These are phyloP conservation scores for Catostylus mosaicus DNA, from an alignment of 30 jellyfish, hydroid and myxozoan species.

Conservation along the genomic window DNA sequence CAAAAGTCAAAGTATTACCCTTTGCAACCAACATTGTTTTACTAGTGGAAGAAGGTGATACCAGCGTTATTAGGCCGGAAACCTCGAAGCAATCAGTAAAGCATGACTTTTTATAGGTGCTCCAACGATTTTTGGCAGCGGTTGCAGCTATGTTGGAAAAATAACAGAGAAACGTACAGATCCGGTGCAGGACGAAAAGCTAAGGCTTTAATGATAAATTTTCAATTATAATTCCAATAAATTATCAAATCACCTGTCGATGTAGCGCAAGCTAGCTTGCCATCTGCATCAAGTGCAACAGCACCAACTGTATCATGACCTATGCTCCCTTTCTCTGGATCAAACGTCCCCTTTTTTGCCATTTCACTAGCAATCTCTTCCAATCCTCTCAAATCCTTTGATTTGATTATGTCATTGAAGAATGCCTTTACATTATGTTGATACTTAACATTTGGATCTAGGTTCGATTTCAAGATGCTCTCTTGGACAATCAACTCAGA, in stretches of 20 bases:
- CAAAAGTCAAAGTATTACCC: no score
- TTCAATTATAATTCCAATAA: not conserved
- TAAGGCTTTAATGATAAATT: no score
- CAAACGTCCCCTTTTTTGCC: conserved; percentile 49
- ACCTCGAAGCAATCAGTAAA: no score
- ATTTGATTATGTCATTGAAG: conserved; percentile 55
- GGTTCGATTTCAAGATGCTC: conserved; percentile 25
- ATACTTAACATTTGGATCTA: conserved; percentile 10
- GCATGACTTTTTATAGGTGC: no score
- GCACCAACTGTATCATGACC: conserved; percentile 99
- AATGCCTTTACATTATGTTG: conserved; percentile 49
- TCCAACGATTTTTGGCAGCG: no score
- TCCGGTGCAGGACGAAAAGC: no score
- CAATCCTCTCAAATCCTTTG: conserved; percentile 68
- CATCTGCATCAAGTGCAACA: conserved; percentile 89
- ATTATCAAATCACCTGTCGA: conserved; percentile 84
- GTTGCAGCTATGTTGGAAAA: no score
- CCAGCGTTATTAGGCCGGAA: no score
- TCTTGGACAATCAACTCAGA: conserved; percentile 63
- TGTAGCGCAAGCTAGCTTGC: conserved; percentile 97
- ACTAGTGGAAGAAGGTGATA: no score
- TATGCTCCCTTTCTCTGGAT: conserved; percentile 42
- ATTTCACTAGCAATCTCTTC: conserved; percentile 58
- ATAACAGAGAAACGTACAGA: no score
- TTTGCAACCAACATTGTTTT: no score